Base-by-base conservation (phyloP, 2,113 vertebrate genomes). In the Irena cyanogastra region DNA sequence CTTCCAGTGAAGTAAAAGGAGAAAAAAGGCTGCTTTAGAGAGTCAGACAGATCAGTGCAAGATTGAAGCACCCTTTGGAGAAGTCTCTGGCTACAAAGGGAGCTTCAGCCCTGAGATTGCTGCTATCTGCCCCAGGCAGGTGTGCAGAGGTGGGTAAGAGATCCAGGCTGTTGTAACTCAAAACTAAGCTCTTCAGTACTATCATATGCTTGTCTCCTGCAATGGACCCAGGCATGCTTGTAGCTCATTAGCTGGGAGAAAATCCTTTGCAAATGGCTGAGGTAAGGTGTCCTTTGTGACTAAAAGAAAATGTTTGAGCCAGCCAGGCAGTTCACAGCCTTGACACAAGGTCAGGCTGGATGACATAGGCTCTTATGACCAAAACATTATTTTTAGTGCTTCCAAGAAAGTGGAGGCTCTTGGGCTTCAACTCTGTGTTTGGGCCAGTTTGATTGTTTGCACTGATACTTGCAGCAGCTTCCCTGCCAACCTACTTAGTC, bases 401-500 rank as follows among this genome's bases (percentile, higher is more conserved):
- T 96, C 68, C 35, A 63, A 85, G 52, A 56, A 93, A 76, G 65
- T 87, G 57, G 96, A 95, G 64, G 42, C 52, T 87, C 60, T 64
- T 72, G 44, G 44, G 76, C 95, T 95, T 80, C 83, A 91, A 15
- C 45, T 77, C 47, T 81, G 11, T 89, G 54, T 78, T 94, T 94
- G 78, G 74, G 89, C 56, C 57, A 64, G 69, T 92, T 90, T 95
- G 87, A 91, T 87, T 91, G 94, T 72, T 87, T 84, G 76, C 79
- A 83, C 76, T 76, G 88, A 96, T 94, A 96, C 88, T 96, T 95
- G 93, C 85, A 97, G 90, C 86, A 96, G 65, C 92, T 49, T 96
- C 86, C 81, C 64, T 97, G 91, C 83, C 97, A 97, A 94, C 94
- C 89, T 97, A 90, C 96, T 97, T 96, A 96, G 94, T 97, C 96